phyloP scores from a whole-genome alignment of 1,140 invertebrate genomes.

The Plectrocnemia conspersa region DNA sequence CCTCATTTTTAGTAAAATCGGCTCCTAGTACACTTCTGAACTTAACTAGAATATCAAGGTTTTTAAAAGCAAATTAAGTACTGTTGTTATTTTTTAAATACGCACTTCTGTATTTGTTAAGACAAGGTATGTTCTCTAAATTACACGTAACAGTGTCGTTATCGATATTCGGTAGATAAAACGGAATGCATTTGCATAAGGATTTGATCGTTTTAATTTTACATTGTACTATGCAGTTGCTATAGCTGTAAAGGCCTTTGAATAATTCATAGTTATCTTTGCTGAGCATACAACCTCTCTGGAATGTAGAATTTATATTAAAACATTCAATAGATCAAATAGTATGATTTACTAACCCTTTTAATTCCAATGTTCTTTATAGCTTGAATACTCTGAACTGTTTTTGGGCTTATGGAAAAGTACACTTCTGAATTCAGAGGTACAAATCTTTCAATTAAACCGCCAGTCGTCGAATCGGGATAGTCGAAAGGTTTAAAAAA shows the following conservation, averaged over 20 bases:
- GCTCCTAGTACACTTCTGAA: background rate
- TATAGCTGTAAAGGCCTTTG: slow-evolving; percentile 51
- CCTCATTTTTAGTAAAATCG: background rate
- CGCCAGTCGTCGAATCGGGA: slow-evolving; percentile 42
- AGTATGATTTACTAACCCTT: slow-evolving; percentile 29
- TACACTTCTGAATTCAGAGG: slow-evolving; percentile 27
- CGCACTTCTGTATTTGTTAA: slow-evolving; percentile 49
- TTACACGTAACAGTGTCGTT: slow-evolving; percentile 38
- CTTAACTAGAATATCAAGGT: background rate
- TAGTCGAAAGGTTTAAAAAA: slow-evolving; percentile 48
- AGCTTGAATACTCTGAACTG: slow-evolving; percentile 26
- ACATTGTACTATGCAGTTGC: slow-evolving; percentile 55
- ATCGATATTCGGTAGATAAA: slow-evolving; percentile 37
- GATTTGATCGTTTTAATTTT: slow-evolving; percentile 46
- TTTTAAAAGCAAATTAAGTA: slow-evolving; percentile 31
- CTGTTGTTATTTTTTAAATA: background rate
- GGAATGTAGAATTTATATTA: slow-evolving; percentile 25
- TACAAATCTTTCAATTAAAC: slow-evolving; percentile 36
- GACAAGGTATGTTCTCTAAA: slow-evolving; percentile 45
- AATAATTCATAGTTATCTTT: slow-evolving; percentile 43
- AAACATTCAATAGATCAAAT: background rate
- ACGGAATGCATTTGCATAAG: slow-evolving; percentile 54
- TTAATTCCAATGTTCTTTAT: slow-evolving; percentile 34
- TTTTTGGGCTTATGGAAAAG: slow-evolving; percentile 32
- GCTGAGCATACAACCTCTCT: slow-evolving; percentile 54